Conservation (phyloP, 2,888 invertebrate species). For the Orchesella flavescens region DNA sequence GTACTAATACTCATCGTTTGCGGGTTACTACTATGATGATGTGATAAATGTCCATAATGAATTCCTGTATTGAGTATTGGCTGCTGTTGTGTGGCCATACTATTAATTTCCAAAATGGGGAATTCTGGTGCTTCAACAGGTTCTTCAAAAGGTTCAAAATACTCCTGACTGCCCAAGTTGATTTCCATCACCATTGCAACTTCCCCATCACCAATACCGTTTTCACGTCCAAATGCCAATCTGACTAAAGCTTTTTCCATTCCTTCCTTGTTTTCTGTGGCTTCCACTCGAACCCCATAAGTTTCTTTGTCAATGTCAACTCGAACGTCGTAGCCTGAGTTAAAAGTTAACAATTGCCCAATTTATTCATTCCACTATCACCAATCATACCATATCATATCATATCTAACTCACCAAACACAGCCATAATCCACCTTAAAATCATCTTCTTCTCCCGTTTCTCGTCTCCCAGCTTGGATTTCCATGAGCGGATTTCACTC, state of each 20-base stretch:
- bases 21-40: background rate
- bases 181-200: constrained; percentile 50
- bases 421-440: constrained; percentile 47
- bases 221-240: background rate
- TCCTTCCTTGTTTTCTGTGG: constrained; percentile 58
- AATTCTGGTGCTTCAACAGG: constrained; percentile 37
- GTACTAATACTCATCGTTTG: constrained; percentile 28
- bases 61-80: constrained; percentile 32
- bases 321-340: constrained; percentile 63
- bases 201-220: background rate
- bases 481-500: constrained; percentile 53
- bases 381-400: background rate
- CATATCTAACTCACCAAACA: constrained; percentile 38
- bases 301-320: constrained; percentile 53
- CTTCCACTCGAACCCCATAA: constrained; percentile 44
- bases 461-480: constrained; percentile 41
- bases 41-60: constrained; percentile 24
- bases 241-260: constrained; percentile 42
- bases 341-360: background rate
- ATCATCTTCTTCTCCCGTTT: constrained; percentile 53
- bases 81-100: constrained; percentile 27
- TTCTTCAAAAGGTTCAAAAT: constrained; percentile 48
- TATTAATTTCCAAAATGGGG: constrained; percentile 51
- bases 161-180: constrained; percentile 38
- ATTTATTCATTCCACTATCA: background rate